Evolutionary conservation across 2,888 invertebrate genomes (phyloP), one percentile per base, ranked within the genome.

Genomic region (Heteropelma amictum): DNA sequence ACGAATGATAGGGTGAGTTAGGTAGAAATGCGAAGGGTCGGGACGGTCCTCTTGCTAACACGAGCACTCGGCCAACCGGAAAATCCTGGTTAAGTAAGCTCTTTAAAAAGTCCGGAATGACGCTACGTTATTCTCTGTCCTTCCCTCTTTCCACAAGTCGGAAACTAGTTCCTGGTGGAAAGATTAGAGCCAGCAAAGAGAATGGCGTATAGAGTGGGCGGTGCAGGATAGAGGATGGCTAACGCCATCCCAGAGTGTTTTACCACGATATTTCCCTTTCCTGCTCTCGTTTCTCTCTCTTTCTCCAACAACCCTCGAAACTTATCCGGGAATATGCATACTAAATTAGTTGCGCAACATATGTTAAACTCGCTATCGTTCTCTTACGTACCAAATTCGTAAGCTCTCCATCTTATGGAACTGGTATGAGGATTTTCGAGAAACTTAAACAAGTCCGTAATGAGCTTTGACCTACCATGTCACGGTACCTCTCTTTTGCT

Each of bases 81-180:
- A 72, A 72, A 76, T 72, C 56, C 56, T 17, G 33, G 40, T 64
- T 75, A 67, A 75, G 71, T 76, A 76, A 72, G 68, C 72, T 72
- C 72, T 76, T 68, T 63, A 72, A 76, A 76, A 72, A 76, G 63
- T 72, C 70, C 33, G 63, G 58, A 58, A 72, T 63, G 51, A 76
- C 28, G 76, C 63, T 64, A 53, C 49, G 47, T 40, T 35, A 58
- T 72, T 30, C 65, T 49, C 63, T 33, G 26, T 33, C n/a, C 42
- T 54, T 23, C 12, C 42, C 71, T 63, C 67, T 49, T 33, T 38
- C 51, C 54, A 38, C 49, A 38, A 28, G 63, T 68, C 47, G 38
- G 14, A 58, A 63, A 63, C 51, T 72, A 72, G 72, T 68, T 58
- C 38, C 76, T 40, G 58, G 30, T 65, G 45, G 61, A 35, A 56